A percentile compares a stretch with the other conserved stretches of the same genome.
Evolutionary conservation across 2,113 vertebrate species (phyloP).

Genomic region (Syngnathus scovelli): DNA sequence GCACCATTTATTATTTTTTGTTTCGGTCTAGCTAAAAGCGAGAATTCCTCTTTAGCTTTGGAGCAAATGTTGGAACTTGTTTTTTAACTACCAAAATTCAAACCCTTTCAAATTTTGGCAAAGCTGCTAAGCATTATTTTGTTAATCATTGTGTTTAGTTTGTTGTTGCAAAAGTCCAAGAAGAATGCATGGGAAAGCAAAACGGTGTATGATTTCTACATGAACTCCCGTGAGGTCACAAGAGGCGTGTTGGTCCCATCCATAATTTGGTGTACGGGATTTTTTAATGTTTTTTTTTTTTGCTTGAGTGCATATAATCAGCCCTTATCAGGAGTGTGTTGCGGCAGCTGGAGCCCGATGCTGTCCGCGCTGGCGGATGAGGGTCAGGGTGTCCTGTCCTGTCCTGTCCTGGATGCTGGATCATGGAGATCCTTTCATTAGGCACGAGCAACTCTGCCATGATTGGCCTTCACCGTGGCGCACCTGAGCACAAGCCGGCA

Average conservation of each 20-base stretch:
- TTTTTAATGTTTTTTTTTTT: no score
- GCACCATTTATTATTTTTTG: no score
- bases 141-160: no score
- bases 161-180: neutral
- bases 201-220: neutral
- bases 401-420: constrained; percentile 47
- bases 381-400: constrained; percentile 59
- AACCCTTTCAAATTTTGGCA: no score
- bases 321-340: constrained; percentile 3
- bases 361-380: constrained; percentile 34
- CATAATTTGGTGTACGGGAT: neutral
- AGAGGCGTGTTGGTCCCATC: constrained; percentile 4
- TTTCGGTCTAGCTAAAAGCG: no score
- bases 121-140: no score
- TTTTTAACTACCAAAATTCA: no score
- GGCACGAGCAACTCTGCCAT: constrained; percentile 47
- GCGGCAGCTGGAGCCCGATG: constrained; percentile 42
- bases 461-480: constrained; percentile 48
- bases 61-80: no score
- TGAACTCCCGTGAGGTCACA: neutral
- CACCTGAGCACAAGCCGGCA: constrained; percentile 61
- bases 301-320: constrained; percentile 14
- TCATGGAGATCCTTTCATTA: constrained; percentile 61
- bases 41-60: no score
- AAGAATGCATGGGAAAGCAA: neutral